A percentile compares a stretch with the other conserved stretches of the same genome.
These are phyloP conservation scores for Enoplosus armatus DNA, from an alignment of 2,797 vertebrate genomes.

Conservation along the genomic window DNA sequence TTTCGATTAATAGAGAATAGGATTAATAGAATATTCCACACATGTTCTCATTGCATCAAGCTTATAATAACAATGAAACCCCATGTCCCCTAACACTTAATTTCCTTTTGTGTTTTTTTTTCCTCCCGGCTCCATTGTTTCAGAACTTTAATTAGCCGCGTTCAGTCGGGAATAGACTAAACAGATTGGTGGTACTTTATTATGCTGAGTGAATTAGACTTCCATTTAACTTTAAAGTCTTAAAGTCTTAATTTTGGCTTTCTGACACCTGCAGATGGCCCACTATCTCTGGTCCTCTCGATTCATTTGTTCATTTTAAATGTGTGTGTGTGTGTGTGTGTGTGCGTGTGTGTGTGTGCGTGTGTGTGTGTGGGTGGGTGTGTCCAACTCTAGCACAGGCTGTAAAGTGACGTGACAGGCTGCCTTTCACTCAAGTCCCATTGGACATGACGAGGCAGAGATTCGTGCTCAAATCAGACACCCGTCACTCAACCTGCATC, in stretches of 20 bases:
- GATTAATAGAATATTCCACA: conserved; percentile 42
- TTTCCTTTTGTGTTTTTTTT: conserved; percentile 34
- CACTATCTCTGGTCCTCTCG: background rate
- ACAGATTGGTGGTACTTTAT: conserved; percentile 54
- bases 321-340: background rate
- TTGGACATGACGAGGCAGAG: background rate
- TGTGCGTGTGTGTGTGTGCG: background rate
- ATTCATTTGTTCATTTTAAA: conserved; percentile 5
- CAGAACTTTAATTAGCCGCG: conserved; percentile 63
- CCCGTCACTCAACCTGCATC: background rate
- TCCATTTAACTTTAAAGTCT: conserved; percentile 51
- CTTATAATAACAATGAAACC: conserved; percentile 40
- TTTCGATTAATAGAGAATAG: background rate
- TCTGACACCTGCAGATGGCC: conserved; percentile 31
- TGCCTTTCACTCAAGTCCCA: background rate
- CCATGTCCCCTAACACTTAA: conserved; percentile 44
- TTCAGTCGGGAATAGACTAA: conserved; percentile 57
- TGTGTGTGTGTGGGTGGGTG: background rate
- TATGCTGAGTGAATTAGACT: conserved; percentile 57
- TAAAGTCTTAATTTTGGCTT: conserved; percentile 33
- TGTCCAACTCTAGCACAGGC: background rate
- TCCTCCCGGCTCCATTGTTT: conserved; percentile 42
- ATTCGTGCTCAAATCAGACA: conserved; percentile 9
- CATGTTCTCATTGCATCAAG: conserved; percentile 35
- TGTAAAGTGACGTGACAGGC: conserved; percentile 4